A percentile compares a stretch with the other conserved stretches of the same genome.
Conservation (phyloP, 2,113 vertebrate species). For the Gobio gobio region DNA sequence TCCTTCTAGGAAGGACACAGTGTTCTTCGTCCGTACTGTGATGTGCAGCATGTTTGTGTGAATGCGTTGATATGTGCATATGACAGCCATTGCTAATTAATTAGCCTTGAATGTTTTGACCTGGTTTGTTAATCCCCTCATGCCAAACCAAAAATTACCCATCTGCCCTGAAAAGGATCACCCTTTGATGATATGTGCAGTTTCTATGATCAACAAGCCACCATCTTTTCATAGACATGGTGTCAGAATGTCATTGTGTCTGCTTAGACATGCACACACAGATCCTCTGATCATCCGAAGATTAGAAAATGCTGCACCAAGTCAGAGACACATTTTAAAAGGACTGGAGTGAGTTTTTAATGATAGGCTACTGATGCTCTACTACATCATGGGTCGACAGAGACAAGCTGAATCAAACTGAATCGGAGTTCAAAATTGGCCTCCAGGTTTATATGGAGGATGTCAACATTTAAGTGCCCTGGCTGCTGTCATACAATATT, state of each 20-base stretch:
- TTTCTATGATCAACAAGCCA: constrained; percentile 61
- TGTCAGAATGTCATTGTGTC: constrained; percentile 47
- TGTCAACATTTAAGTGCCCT: constrained; percentile 40
- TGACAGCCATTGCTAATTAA: constrained; percentile 74
- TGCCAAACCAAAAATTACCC: constrained; percentile 67
- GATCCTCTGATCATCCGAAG: constrained; percentile 38
- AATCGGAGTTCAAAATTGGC: constrained; percentile 46
- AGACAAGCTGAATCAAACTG: background rate
- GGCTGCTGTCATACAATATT: constrained; percentile 37
- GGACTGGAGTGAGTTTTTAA: constrained; percentile 51
- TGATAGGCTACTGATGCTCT: constrained; percentile 53
- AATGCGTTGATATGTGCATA: constrained; percentile 40
- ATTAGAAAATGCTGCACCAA: constrained; percentile 44
- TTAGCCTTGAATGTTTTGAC: constrained; percentile 79
- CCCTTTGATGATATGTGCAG: constrained; percentile 59
- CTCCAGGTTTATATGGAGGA: constrained; percentile 44
- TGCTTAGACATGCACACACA: constrained; percentile 63
- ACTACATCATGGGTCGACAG: constrained; percentile 22
- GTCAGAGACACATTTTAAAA: constrained; percentile 52
- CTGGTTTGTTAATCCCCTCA: constrained; percentile 74
- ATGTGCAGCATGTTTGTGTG: constrained; percentile 14
- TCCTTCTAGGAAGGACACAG: constrained; percentile 22
- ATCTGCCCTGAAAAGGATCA: constrained; percentile 66
- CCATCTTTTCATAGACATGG: constrained; percentile 43
- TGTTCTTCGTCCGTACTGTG: constrained; percentile 10